phyloP scores from a whole-genome alignment of 2,888 invertebrate genomes.

The Neoitamus cyanurus region DNA sequence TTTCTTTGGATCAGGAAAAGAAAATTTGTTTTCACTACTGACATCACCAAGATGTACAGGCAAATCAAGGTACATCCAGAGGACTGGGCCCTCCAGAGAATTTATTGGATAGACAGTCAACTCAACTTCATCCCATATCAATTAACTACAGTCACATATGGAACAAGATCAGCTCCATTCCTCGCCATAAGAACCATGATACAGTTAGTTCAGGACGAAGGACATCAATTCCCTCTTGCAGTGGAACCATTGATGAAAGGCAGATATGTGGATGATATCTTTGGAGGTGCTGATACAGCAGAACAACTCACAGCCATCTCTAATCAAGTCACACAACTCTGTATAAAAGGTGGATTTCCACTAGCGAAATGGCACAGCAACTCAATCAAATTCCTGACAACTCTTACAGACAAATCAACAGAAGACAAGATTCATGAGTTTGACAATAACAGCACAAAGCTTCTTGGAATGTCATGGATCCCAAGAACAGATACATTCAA shows the following conservation, averaged over 20 bases:
- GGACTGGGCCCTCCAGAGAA: too few relatives aligned
- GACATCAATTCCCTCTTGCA: background rate
- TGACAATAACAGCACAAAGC: background rate
- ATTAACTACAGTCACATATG: too few relatives aligned
- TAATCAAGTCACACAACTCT: background rate
- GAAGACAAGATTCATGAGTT: background rate
- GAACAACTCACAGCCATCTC: background rate
- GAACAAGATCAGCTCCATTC: background rate
- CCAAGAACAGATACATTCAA: background rate
- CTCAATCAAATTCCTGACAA: background rate
- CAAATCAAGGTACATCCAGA: too few relatives aligned
- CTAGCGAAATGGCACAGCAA: slow-evolving; percentile 30
- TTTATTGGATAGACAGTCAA: too few relatives aligned
- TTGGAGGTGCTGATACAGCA: background rate
- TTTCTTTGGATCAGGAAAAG: too few relatives aligned
- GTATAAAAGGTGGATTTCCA: background rate
- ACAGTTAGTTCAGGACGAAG: background rate
- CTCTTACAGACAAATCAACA: background rate
- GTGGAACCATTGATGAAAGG: background rate
- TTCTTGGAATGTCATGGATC: background rate
- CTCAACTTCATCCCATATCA: too few relatives aligned
- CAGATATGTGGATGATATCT: background rate
- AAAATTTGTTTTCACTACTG: too few relatives aligned
- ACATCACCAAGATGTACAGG: too few relatives aligned
- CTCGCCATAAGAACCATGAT: background rate